A percentile compares a stretch with the other conserved stretches of the same genome.
These are phyloP conservation scores for Zaprionus kolodkinae DNA, from an alignment of 1,140 invertebrate species.

Conservation along the genomic window DNA sequence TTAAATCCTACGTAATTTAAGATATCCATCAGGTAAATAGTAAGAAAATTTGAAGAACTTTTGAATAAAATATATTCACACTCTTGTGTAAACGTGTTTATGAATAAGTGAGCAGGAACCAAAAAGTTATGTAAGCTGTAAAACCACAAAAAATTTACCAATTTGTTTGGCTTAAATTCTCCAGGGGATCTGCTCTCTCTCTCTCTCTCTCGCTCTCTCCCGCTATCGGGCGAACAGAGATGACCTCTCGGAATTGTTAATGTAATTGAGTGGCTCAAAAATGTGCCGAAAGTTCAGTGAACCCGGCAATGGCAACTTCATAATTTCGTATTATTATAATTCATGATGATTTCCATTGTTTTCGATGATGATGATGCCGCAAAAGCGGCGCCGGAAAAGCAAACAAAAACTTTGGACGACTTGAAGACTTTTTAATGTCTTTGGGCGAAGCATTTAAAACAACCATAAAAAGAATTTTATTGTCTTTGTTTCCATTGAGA, in stretches of 20 bases:
- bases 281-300: constrained; percentile 15
- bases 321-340: constrained; percentile 27
- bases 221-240: not conserved
- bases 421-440: constrained; percentile 73
- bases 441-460: constrained; percentile 68
- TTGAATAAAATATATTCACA: constrained; percentile 23
- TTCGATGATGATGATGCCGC: constrained; percentile 2
- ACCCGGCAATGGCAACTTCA: constrained; percentile 8
- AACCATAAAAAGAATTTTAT: constrained; percentile 72
- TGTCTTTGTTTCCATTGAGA: constrained; percentile 51
- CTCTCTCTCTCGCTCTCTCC: not conserved
- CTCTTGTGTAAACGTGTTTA: not conserved
- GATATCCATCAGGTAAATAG: constrained; percentile 12
- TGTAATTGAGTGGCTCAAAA: constrained; percentile 13
- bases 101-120: constrained; percentile 6
- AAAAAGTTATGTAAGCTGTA: constrained; percentile 2
- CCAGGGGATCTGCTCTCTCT: not conserved
- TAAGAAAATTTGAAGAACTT: not conserved
- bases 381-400: constrained; percentile 32
- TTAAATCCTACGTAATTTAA: constrained; percentile 15
- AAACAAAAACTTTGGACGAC: constrained; percentile 56
- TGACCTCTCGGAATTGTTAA: constrained; percentile 18
- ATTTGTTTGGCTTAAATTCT: not conserved
- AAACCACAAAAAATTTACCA: not conserved
- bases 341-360: constrained; percentile 27